A percentile compares a stretch with the other conserved stretches of the same genome.
phyloP scores from a whole-genome alignment of 2,797 vertebrate species.

The Rhyacichthys aspro region DNA sequence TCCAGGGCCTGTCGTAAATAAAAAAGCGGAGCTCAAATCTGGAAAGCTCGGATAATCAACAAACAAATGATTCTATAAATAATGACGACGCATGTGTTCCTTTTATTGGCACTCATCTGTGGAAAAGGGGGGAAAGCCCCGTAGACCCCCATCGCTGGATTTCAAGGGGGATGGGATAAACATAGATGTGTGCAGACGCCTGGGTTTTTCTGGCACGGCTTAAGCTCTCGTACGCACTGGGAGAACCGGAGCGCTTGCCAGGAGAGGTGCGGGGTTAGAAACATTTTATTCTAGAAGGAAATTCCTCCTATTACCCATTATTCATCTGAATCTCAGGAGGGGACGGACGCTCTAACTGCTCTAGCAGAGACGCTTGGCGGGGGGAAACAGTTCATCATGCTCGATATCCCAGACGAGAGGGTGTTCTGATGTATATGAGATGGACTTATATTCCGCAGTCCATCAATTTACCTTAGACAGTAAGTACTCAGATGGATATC shows the following conservation, averaged over 20 bases:
- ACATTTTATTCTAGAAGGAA: constrained; percentile 78
- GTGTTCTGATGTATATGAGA: constrained; percentile 63
- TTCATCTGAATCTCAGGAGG: constrained; percentile 75
- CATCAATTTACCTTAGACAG: constrained; percentile 69
- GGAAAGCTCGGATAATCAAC: constrained; percentile 74
- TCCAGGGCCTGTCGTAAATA: constrained; percentile 62
- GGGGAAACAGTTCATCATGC: constrained; percentile 66
- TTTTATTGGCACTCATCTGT: constrained; percentile 65
- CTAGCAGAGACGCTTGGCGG: constrained; percentile 69
- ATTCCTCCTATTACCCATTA: constrained; percentile 78
- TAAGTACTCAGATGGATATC: constrained; percentile 66
- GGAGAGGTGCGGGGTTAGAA: constrained; percentile 75
- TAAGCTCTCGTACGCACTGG: constrained; percentile 53
- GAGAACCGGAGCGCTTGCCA: constrained; percentile 66
- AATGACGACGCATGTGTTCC: constrained; percentile 76
- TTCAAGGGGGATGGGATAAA: constrained; percentile 68
- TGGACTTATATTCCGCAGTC: constrained; percentile 63
- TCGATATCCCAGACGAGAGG: constrained; percentile 60
- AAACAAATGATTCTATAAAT: constrained; percentile 82
- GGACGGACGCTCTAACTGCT: constrained; percentile 73
- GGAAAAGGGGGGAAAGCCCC: constrained; percentile 59
- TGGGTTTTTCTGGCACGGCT: constrained; percentile 59
- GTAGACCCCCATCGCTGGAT: constrained; percentile 69
- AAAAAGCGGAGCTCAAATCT: constrained; percentile 13
- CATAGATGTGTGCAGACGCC: constrained; percentile 63